Evolutionary conservation across 2,888 invertebrate species (phyloP).

Genomic region (Ennomos erosarius): DNA sequence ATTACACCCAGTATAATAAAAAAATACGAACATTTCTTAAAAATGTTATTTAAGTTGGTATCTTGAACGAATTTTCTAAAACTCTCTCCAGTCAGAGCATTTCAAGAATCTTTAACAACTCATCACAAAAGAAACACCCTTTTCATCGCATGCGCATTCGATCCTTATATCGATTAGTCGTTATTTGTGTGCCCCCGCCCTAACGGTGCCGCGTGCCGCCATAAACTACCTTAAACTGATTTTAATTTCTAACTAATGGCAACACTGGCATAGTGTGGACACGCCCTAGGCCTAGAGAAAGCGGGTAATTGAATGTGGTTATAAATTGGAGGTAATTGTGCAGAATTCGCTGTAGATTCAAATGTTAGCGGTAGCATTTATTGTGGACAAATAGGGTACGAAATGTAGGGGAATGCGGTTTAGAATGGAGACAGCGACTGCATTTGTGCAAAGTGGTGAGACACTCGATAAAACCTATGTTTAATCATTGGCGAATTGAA

Average conservation of each 20-base stretch:
- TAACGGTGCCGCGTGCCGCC: constrained; percentile 60
- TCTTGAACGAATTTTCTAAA: neutral
- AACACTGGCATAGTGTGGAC: constrained; percentile 44
- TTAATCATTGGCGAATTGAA: too few relatives aligned
- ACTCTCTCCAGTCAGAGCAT: neutral
- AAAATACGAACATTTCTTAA: too few relatives aligned
- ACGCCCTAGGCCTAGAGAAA: constrained; percentile 30
- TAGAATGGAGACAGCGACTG: constrained; percentile 5
- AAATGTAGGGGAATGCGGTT: constrained; percentile 13
- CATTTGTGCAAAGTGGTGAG: constrained; percentile 2
- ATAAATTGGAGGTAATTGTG: constrained; percentile 25
- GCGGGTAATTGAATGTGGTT: constrained; percentile 24
- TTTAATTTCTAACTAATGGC: constrained; percentile 63
- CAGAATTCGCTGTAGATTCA: constrained; percentile 19
- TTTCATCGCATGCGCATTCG: constrained; percentile 45
- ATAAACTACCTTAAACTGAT: constrained; percentile 74
- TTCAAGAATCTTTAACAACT: constrained; percentile 22
- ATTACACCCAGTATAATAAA: too few relatives aligned
- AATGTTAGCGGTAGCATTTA: constrained; percentile 25
- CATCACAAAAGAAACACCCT: constrained; percentile 44
- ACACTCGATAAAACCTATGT: neutral
- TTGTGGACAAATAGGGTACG: constrained; percentile 33
- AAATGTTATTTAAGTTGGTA: too few relatives aligned
- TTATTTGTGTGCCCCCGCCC: constrained; percentile 66
- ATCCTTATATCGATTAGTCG: constrained; percentile 69